phyloP scores from a whole-genome alignment of 2,797 vertebrate genomes.

The Acipenser oxyrinchus region DNA sequence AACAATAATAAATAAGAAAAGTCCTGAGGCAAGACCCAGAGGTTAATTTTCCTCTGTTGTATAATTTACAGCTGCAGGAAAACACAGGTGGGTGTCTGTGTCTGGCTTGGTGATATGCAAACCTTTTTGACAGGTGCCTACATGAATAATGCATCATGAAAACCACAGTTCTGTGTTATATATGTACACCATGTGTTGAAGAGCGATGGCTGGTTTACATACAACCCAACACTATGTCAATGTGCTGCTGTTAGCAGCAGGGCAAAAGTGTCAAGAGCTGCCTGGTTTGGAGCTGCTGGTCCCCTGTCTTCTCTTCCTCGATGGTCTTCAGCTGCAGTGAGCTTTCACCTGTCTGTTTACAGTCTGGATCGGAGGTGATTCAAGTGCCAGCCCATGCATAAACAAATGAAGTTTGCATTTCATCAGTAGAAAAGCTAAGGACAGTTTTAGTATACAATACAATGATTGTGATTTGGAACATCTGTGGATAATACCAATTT shows the following conservation, averaged over 20 bases:
- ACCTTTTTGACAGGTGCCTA: not conserved
- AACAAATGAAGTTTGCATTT: conserved; percentile 13
- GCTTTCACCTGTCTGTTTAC: conserved; percentile 19
- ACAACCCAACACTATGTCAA: not conserved
- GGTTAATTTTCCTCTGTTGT: too few relatives aligned
- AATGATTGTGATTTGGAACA: conserved; percentile 21
- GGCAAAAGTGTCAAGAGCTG: not conserved
- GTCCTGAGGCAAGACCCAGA: too few relatives aligned
- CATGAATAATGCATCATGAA: not conserved
- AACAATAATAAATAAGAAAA: too few relatives aligned
- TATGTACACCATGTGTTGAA: not conserved
- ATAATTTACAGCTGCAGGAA: too few relatives aligned
- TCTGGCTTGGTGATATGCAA: not conserved
- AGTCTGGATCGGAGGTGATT: conserved; percentile 13
- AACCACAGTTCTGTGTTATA: not conserved
- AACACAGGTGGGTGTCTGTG: too few relatives aligned
- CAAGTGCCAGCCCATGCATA: conserved; percentile 14
- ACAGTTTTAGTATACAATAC: conserved; percentile 21
- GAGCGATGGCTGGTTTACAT: not conserved
- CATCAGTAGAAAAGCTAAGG: conserved; percentile 19
- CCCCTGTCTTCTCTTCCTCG: not conserved
- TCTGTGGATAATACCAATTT: conserved; percentile 13
- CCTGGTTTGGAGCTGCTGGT: conserved; percentile 2
- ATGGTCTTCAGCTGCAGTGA: conserved; percentile 4
- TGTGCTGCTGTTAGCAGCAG: not conserved